phyloP scores from a whole-genome alignment of 2,888 invertebrate genomes.

The Priocnemis perturbator region DNA sequence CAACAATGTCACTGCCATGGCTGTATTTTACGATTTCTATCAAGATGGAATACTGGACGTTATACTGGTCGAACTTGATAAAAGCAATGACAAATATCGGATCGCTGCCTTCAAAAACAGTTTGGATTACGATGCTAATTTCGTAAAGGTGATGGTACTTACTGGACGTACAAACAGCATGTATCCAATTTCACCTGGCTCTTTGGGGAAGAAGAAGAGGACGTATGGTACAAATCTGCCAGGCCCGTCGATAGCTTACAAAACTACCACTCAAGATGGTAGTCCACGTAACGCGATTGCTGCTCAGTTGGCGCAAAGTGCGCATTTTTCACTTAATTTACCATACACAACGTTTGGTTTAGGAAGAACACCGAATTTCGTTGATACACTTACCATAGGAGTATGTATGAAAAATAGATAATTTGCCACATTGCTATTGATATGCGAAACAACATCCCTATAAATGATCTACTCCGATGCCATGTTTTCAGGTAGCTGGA shows the following conservation, averaged over 20 bases:
- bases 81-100: conserved; percentile 73
- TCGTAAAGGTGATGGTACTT: conserved; percentile 95
- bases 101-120: conserved; percentile 91
- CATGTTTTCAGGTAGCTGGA: conserved; percentile 59
- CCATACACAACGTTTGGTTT: conserved; percentile 98
- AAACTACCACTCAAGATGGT: conserved; percentile 93
- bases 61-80: conserved; percentile 82
- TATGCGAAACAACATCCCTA: background rate
- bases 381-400: conserved; percentile 91
- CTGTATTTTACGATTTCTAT: conserved; percentile 94
- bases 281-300: conserved; percentile 86
- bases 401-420: conserved; percentile 71
- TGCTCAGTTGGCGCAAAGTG: conserved; percentile 93
- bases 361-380: conserved; percentile 98
- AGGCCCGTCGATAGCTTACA: conserved; percentile 91
- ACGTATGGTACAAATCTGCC: conserved; percentile 94
- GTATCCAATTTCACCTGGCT: conserved; percentile 83
- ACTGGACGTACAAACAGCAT: conserved; percentile 87
- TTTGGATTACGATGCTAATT: conserved; percentile 95
- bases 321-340: conserved; percentile 93
- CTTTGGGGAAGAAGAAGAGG: conserved; percentile 84
- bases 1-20: conserved; percentile 86
- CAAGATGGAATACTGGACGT: conserved; percentile 97
- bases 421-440: background rate
- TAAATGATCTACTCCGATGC: conserved; percentile 28